Evolutionary conservation across 30 jellyfish, hydroid and myxozoan species (phyloP).

Genomic region (Aurelia aurita complex sp. Pacific): DNA sequence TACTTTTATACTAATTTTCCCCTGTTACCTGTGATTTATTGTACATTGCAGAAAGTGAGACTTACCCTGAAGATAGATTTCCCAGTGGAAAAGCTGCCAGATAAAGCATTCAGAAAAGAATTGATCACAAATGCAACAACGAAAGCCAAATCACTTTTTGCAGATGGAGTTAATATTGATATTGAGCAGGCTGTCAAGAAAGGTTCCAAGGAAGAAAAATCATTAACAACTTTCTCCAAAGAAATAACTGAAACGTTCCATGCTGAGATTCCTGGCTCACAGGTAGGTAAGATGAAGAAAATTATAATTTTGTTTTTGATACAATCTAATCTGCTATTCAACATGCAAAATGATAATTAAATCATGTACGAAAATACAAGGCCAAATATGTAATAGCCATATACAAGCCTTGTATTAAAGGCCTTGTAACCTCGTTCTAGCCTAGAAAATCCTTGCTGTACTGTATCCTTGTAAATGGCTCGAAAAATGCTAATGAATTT

Average conservation of each 20-base stretch:
- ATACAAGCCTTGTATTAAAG: no score
- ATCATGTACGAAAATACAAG: no score
- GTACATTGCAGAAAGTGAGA: conserved; percentile 42
- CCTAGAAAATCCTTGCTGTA: no score
- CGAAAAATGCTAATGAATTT: no score
- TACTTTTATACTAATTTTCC: no score
- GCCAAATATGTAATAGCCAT: no score
- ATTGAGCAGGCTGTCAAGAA: conserved; percentile 56
- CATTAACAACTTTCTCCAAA: conserved; percentile 50
- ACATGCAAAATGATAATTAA: no score
- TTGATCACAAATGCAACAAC: conserved; percentile 33
- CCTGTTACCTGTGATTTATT: no score
- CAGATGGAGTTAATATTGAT: conserved; percentile 84
- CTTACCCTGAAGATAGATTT: conserved; percentile 35
- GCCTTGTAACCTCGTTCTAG: no score
- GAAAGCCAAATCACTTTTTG: conserved; percentile 28
- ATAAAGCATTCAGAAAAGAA: conserved; percentile 44
- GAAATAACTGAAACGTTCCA: conserved; percentile 53
- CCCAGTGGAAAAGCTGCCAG: conserved; percentile 59
- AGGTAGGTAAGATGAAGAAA: conserved; percentile 16
- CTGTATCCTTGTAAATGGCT: no score
- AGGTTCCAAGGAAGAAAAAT: conserved; percentile 54
- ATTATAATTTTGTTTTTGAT: no score
- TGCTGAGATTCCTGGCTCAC: conserved; percentile 66
- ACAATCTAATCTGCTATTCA: no score